phyloP scores from a whole-genome alignment of 2,888 invertebrate species.

The Tenthredo scrophulariae region DNA sequence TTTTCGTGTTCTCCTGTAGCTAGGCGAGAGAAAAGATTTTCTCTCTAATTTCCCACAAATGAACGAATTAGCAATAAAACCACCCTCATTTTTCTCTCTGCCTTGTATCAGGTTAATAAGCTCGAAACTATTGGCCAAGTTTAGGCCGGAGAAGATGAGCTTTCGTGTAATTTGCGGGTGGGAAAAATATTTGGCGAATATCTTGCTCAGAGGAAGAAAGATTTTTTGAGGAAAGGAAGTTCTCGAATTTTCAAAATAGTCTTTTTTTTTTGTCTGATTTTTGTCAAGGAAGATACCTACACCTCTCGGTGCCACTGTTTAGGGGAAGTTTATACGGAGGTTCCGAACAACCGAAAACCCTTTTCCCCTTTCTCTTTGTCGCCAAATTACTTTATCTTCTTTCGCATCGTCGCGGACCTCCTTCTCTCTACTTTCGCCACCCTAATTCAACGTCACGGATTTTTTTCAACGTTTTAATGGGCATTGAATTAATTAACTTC shows the following conservation, averaged over 20 bases:
- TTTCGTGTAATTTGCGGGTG: conserved; percentile 9
- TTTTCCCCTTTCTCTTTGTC: conserved; percentile 33
- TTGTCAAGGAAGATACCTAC: background rate
- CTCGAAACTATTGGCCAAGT: conserved; percentile 30
- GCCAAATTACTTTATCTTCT: conserved; percentile 52
- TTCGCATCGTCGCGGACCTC: conserved; percentile 22
- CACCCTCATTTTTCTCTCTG: background rate
- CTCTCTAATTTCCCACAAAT: conserved; percentile 43
- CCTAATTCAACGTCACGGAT: conserved; percentile 15
- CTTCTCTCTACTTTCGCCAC: background rate
- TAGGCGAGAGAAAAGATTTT: conserved; percentile 4
- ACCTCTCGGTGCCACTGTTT: background rate
- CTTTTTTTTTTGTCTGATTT: background rate
- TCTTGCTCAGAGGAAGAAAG: background rate
- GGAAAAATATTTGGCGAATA: background rate
- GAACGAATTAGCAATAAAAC: conserved; percentile 54
- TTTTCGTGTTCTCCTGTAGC: background rate
- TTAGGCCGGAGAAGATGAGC: background rate
- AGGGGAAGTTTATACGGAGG: background rate
- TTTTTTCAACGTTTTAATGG: background rate
- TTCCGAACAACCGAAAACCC: background rate
- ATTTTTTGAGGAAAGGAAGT: background rate
- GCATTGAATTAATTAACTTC: conserved; percentile 21
- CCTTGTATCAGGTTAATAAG: conserved; percentile 21
- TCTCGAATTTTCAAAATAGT: conserved; percentile 1